These are phyloP conservation scores for Caenorhabditis sulstoni DNA, from an alignment of 2,888 invertebrate genomes.

Conservation along the genomic window DNA sequence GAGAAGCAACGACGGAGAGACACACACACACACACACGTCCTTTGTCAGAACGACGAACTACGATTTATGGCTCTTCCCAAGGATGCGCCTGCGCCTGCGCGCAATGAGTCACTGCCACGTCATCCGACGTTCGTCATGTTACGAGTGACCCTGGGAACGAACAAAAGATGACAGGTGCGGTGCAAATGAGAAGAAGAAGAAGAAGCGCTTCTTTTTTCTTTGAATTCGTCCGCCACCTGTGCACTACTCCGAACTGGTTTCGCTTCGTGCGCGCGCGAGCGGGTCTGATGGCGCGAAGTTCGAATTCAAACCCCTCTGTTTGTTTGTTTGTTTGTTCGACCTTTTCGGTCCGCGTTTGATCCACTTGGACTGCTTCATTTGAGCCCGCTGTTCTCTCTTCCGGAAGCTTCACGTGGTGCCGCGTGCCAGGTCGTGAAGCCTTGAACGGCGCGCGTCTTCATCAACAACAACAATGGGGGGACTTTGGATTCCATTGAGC, in stretches of 20 bases:
- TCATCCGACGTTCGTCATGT: constrained; percentile 22
- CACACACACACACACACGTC: too few species aligned
- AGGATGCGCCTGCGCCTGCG: constrained; percentile 24
- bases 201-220: constrained; percentile 8
- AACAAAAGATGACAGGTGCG: constrained; percentile 35
- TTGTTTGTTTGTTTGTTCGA: constrained; percentile 6
- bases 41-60: constrained; percentile 22
- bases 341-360: constrained; percentile 10
- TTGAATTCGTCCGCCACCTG: constrained; percentile 40
- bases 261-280: too few species aligned
- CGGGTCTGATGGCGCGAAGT: not conserved
- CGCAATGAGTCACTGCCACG: constrained; percentile 32
- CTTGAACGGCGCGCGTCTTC: not conserved
- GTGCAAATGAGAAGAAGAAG: constrained; percentile 29
- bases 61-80: constrained; percentile 45
- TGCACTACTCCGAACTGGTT: not conserved
- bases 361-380: constrained; percentile 37
- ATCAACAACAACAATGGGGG: constrained; percentile 23
- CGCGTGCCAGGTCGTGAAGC: constrained; percentile 47
- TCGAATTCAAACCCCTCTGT: too few species aligned
- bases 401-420: constrained; percentile 23
- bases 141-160: not conserved
- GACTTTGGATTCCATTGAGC: constrained; percentile 31
- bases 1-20: constrained; percentile 52
- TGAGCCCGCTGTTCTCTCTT: constrained; percentile 4